Base-by-base conservation (phyloP, 1,140 invertebrate species). In the Hyphantria cunea region DNA sequence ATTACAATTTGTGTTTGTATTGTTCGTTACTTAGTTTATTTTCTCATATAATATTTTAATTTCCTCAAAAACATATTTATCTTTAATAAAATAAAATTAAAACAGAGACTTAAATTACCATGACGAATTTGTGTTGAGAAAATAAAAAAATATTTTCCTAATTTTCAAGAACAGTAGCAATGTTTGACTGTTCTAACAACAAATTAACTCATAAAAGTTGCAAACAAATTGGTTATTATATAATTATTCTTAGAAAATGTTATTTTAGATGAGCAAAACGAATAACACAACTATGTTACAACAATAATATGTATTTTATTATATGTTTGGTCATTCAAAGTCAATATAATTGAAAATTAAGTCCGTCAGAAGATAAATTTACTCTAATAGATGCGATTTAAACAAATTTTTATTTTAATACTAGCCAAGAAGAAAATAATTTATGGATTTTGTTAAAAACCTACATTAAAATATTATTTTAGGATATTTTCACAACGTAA, bases 31-130 rank as follows among this genome's bases (percentile, higher is more conserved):
- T 25, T 25, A 25, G 5, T 1, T 25, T 17, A 44, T 63, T 45
- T 54, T 17, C n/a, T 33, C 25, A 32, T 32, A 33, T 33, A 14
- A 25, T 7, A 39, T 8, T 47, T 44, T n/a, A 9, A 44, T 6
- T 44, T 13, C n/a, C 11, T 6, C 12, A 12, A 12, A 44, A 44
- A 39, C 37, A n/a, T n/a, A 12, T 44, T 44, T n/a, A 44, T 12
- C n/a, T 32, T 56, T 47, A 47, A 9, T 47, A 25, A 17, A 31
- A 17, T 39, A 31, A 11, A 15, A 47, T 56, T 17, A 31, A 47
- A 45, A 56, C 15, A 45, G 47, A 56, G 31, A 33, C 4, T 25
- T 9, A 47, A 47, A 31, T n/a, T 56, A 33, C 54, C 44, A 14
- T 48, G 54, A 56, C 54, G 54, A 12, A 25, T 44, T 31, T 44